Conservation (phyloP, 2,113 vertebrate genomes). For the Oplegnathus fasciatus region DNA sequence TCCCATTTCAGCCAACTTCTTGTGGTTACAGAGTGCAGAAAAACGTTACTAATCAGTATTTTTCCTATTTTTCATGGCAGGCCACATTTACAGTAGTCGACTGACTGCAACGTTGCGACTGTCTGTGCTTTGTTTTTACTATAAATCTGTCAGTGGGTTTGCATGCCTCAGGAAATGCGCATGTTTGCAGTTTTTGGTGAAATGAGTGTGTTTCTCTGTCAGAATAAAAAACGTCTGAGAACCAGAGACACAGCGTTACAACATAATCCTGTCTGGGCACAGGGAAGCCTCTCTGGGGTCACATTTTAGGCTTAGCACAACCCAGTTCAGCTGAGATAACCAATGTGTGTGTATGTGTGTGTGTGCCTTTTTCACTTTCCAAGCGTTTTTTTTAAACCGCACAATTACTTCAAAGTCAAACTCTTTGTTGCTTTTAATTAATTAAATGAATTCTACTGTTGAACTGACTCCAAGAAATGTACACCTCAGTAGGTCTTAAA, state of each 20-base stretch:
- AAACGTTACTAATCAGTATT: neutral
- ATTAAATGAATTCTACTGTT: neutral
- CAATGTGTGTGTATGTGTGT: neutral
- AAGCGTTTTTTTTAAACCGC: neutral
- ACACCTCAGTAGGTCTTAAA: neutral
- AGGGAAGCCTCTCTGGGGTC: constrained; percentile 23
- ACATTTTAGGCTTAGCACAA: constrained; percentile 30
- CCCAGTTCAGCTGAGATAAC: constrained; percentile 19
- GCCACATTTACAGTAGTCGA: neutral
- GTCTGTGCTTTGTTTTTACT: constrained; percentile 16
- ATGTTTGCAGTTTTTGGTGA: constrained; percentile 32
- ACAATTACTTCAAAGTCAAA: neutral
- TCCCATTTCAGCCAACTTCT: neutral
- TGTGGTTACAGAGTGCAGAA: neutral
- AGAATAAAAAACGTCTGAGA: constrained; percentile 33
- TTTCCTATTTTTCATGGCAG: neutral
- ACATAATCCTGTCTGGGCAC: constrained; percentile 58
- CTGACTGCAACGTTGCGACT: neutral
- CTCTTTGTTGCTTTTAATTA: neutral
- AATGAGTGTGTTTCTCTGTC: constrained; percentile 31
- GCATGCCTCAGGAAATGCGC: constrained; percentile 29
- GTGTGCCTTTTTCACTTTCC: neutral
- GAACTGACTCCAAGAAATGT: neutral
- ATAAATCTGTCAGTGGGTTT: constrained; percentile 24
- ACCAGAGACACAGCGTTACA: constrained; percentile 31